These are phyloP conservation scores for Trichopoda pennipes DNA, from an alignment of 2,888 invertebrate genomes.

Conservation along the genomic window DNA sequence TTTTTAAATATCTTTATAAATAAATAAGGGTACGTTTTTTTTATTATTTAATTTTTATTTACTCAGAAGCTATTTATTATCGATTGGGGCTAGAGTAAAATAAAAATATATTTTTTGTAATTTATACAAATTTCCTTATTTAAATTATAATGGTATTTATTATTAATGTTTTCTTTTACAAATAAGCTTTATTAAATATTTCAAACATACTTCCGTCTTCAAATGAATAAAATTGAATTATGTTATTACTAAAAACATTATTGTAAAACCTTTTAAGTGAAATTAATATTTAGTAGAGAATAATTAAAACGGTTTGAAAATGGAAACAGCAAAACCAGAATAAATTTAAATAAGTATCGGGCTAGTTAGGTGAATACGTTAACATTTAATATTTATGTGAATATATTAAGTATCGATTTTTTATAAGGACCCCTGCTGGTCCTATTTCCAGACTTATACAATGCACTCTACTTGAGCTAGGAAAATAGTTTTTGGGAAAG, in stretches of 20 bases:
- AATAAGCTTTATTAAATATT: background rate
- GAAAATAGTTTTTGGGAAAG: no score
- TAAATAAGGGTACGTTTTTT: background rate
- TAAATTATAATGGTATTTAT: background rate
- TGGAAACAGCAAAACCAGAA: background rate
- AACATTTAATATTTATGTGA: no score
- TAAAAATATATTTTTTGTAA: conserved; percentile 29
- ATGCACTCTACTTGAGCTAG: no score
- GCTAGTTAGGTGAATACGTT: no score
- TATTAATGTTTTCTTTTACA: no score
- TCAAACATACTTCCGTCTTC: background rate
- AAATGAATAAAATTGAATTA: background rate
- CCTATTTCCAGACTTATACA: no score
- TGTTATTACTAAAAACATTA: background rate
- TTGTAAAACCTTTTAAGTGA: background rate
- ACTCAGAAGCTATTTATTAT: background rate
- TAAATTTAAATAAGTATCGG: background rate
- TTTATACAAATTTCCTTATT: conserved; percentile 41
- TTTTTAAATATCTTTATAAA: background rate
- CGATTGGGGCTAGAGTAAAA: background rate
- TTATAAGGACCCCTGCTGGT: no score
- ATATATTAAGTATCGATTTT: no score
- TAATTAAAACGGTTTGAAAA: background rate
- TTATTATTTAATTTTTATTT: background rate
- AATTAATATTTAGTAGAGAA: background rate